Evolutionary conservation across 2,797 vertebrate species (phyloP), one percentile per base, ranked within the genome.

Genomic region (Oreortyx pictus): DNA sequence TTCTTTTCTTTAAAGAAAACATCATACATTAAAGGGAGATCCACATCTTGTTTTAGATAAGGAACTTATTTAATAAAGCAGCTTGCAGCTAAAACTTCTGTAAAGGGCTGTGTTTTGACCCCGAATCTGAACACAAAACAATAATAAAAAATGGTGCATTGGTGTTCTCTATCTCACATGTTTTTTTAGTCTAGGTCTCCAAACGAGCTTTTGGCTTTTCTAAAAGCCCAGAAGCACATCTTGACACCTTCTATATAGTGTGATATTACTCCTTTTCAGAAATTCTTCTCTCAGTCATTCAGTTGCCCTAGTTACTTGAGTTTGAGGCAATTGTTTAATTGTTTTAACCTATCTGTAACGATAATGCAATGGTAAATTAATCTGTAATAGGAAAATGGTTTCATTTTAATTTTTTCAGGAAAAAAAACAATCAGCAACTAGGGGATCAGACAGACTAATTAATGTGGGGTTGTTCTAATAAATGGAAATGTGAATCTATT

Each of bases 331-430:
- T 3, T 68, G 61, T 70, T 66, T 90, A 67, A 90, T 78, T 62
- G 75, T 78, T 13, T 37, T 76, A 93, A 60, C 3, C 3, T 57
- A 59, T 84, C 41, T 65, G 77, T 75, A 74, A 52, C 33, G 66
- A n/a, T 25, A 74, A 84, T 31, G 20, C 43, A 84, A 62, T n/a
- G 23, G 43, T 59, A 43, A 72, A 65, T 80, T 85, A 4, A 37
- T n/a, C 46, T 87, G 15, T 44, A 88, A 59, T 6, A 75, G 43
- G 29, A 81, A 94, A 86, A 82, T n/a, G 3, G 16, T 9, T 91
- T 91, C 75, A 29, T 60, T 46, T 88, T 24, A 78, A 67, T 78
- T 77, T 67, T 73, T 90, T 75, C 73, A 87, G 88, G 60, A 23
- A 54, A 57, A 88, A 7, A 54, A 8, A 68, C 4, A 4, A 13